Base-by-base conservation (phyloP, 2,113 vertebrate species). In the Prunella himalayana region DNA sequence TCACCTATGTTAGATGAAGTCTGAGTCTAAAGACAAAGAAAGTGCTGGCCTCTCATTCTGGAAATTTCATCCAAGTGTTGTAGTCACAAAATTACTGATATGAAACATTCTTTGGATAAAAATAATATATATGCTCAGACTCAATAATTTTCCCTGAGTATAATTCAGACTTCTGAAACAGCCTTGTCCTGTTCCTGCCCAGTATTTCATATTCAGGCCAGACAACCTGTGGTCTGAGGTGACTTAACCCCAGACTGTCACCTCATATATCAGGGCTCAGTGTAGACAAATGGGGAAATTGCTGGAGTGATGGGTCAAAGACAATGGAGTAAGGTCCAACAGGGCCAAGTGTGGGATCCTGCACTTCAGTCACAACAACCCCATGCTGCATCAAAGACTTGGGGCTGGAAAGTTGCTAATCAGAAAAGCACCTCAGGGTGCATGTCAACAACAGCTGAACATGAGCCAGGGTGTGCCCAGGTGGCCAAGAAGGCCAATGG, bases 381-480 rank as follows among this genome's bases (percentile, higher is more conserved):
- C 7, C 12, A 28, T 4, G 25, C 27, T 13, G 4, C 17, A 15
- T 10, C 14, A 17, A 33, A 56, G 35, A 25, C 16, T 41, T 80
- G 50, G 14, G 11, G 7, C 31, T 88, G 42, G 37, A 65, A 81
- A 37, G 22, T 1, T 41, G 4, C 21, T 12, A 18, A 49, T 24
- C 0, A 3, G 13, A 56, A 42, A 49, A 56, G 20, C 4, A 50
- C 8, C 27, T 57, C 1, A 0, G 5, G 1, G 1, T 72, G 25
- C 42, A 42, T 3, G 8, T 27, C 13, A 2, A 16, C 27, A 65
- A 10, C n/a, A 35, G 35, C 35, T 65, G 50, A 11, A 16, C 15
- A 44, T 19, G 50, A 65, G 31, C 10, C 66, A 88, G 50, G 5
- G 0, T 33, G 59, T 65, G 31, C 31, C 35, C 66, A 72, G 59